These are phyloP conservation scores for Ceuthmochares aereus DNA, from an alignment of 2,113 vertebrate species.

Conservation along the genomic window DNA sequence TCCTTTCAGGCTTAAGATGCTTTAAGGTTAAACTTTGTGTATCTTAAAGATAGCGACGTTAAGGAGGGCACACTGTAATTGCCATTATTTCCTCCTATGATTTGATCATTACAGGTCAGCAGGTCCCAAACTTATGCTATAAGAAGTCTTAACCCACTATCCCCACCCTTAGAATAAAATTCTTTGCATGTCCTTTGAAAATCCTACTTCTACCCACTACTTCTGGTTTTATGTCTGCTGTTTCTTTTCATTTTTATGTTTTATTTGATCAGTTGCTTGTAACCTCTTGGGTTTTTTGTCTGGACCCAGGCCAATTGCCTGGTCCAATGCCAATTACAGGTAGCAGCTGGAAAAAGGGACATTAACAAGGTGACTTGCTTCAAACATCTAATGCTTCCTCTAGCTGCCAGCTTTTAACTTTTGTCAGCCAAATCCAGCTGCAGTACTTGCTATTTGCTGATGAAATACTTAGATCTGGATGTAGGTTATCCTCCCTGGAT, in stretches of 20 bases:
- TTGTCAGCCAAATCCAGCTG: not conserved
- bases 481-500: not conserved
- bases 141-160: not conserved
- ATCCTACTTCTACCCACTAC: not conserved
- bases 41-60: not conserved
- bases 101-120: not conserved
- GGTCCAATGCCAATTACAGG: not conserved
- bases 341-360: not conserved
- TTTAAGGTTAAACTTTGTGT: not conserved
- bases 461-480: not conserved
- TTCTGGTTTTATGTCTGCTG: not conserved
- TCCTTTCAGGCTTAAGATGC: conserved; percentile 42
- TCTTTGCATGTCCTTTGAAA: not conserved
- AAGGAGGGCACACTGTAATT: not conserved
- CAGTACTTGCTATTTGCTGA: not conserved
- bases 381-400: not conserved
- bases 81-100: not conserved
- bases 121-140: not conserved
- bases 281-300: not conserved
- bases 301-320: not conserved
- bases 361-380: not conserved
- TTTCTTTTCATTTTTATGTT: not conserved
- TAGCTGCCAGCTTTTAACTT: not conserved
- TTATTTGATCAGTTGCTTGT: not conserved
- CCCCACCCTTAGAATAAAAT: not conserved